Evolutionary conservation across 2,797 vertebrate genomes (phyloP).

Genomic region (Esox lucius): DNA sequence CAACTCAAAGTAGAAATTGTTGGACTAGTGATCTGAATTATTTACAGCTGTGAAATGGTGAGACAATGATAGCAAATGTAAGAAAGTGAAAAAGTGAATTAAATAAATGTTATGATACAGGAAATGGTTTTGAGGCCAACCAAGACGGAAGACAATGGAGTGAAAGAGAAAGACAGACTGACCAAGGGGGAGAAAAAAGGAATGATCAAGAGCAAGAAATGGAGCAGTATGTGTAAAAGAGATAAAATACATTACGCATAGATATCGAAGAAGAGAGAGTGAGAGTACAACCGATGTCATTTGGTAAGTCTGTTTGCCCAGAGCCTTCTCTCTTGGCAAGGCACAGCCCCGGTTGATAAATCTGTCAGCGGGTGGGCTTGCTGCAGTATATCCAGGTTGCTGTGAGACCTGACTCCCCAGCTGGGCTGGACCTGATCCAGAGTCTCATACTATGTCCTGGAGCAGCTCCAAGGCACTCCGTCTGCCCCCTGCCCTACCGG

Average conservation of each 20-base stretch:
- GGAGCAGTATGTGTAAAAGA: not conserved
- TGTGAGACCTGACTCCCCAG: slow-evolving; percentile 67
- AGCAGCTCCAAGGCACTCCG: slow-evolving; percentile 52
- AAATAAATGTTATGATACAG: not conserved
- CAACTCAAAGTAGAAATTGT: slow-evolving; percentile 36
- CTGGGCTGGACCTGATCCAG: slow-evolving; percentile 73
- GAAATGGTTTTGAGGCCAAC: too few relatives aligned
- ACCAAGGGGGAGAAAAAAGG: not conserved
- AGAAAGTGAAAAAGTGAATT: slow-evolving; percentile 13
- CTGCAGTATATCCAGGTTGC: slow-evolving; percentile 62
- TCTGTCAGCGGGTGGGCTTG: slow-evolving; percentile 63
- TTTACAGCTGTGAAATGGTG: slow-evolving; percentile 22
- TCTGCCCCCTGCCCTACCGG: slow-evolving; percentile 50
- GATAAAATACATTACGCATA: not conserved
- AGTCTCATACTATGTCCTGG: slow-evolving; percentile 71
- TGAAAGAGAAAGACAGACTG: slow-evolving; percentile 9
- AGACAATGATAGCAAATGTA: slow-evolving; percentile 1
- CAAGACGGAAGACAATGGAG: not conserved
- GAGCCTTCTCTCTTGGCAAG: slow-evolving; percentile 27
- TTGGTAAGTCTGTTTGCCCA: slow-evolving; percentile 56
- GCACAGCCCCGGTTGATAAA: slow-evolving; percentile 63
- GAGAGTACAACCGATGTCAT: slow-evolving; percentile 16
- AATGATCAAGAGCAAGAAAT: slow-evolving; percentile 10
- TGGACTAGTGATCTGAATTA: slow-evolving; percentile 40
- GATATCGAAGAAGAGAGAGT: not conserved